Percentiles rank a stretch among this genome's conserved stretches.
Evolutionary conservation across 92 coral and sea anemone species (phyloP).

Genomic region (Bergia puertoricense): DNA sequence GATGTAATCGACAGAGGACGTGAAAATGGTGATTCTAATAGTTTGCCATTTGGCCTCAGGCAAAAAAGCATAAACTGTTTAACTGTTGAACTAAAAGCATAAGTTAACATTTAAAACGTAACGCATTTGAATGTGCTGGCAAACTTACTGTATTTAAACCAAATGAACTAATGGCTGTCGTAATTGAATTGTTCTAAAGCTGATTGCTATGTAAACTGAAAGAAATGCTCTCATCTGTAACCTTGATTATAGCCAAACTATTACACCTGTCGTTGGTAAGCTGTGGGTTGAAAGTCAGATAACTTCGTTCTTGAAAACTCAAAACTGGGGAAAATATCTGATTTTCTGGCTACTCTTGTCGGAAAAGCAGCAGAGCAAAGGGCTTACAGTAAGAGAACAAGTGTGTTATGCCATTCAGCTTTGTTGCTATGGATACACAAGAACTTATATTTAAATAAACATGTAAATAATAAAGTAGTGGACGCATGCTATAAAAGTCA

Average conservation of each 20-base stretch:
- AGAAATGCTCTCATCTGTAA: background rate
- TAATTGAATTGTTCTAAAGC: background rate
- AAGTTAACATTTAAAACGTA: conserved; percentile 8
- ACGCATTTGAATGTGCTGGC: background rate
- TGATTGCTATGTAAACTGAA: background rate
- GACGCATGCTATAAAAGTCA: background rate
- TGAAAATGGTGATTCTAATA: conserved; percentile 43
- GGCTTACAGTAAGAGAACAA: background rate
- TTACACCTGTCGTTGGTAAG: background rate
- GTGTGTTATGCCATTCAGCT: background rate
- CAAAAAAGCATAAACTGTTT: background rate
- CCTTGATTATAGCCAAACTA: background rate
- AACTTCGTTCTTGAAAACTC: background rate
- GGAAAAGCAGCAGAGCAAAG: background rate
- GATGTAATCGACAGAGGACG: conserved; percentile 2
- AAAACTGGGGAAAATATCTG: no score
- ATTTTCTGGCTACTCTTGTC: background rate
- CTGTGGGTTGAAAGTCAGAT: background rate
- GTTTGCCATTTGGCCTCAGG: conserved; percentile 22
- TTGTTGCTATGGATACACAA: background rate
- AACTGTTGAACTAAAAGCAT: background rate
- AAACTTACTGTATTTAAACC: background rate
- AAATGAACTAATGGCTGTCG: background rate
- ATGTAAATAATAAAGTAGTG: background rate
- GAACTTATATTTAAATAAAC: background rate